Evolutionary conservation across 2,888 invertebrate genomes (phyloP).

Genomic region (Hedychridium roseum): DNA sequence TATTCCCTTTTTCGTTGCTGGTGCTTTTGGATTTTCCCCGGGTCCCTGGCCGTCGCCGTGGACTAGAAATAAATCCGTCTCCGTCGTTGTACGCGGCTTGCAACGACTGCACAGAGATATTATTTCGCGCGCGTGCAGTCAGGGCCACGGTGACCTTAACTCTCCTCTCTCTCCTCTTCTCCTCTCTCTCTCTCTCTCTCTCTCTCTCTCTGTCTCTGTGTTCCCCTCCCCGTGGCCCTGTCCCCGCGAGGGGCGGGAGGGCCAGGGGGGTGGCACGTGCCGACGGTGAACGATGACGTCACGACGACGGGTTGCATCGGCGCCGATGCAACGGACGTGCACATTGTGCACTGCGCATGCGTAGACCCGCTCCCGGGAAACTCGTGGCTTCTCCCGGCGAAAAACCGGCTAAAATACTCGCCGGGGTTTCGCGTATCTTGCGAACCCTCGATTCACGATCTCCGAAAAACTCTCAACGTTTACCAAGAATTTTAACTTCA

Average conservation of each 20-base stretch:
- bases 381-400: too few species aligned
- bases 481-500: too few species aligned
- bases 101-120: constrained; percentile 45
- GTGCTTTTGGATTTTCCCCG: too few species aligned
- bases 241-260: constrained; percentile 35
- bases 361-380: constrained; percentile 14
- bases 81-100: constrained; percentile 9
- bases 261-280: constrained; percentile 58
- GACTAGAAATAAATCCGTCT: too few species aligned
- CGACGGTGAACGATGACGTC: constrained; percentile 53
- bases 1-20: too few species aligned
- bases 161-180: constrained; percentile 66
- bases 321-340: constrained; percentile 61
- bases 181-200: constrained; percentile 37
- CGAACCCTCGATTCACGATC: too few species aligned
- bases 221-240: constrained; percentile 17
- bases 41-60: too few species aligned
- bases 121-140: constrained; percentile 64
- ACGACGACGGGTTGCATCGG: constrained; percentile 68
- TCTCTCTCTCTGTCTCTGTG: constrained; percentile 23
- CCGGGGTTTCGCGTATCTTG: too few species aligned
- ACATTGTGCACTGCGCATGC: constrained; percentile 1
- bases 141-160: constrained; percentile 71
- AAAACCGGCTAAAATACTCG: too few species aligned
- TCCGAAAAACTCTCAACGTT: too few species aligned